phyloP scores from a whole-genome alignment of 2,888 invertebrate species.

The Ferrisia virgata region DNA sequence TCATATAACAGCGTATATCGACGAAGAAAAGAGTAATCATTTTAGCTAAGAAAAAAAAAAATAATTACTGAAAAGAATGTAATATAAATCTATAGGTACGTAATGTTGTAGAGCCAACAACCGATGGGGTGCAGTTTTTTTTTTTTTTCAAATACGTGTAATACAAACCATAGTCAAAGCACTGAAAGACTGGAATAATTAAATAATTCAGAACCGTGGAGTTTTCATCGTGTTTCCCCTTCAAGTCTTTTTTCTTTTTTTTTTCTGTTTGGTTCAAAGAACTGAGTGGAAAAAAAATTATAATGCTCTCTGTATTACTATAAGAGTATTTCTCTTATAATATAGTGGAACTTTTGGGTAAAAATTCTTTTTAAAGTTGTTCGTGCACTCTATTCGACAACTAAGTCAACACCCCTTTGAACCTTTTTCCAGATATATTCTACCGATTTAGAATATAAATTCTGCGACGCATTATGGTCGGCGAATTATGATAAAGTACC shows the following conservation, averaged over 20 bases:
- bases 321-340: constrained; percentile 23
- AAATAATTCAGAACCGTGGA: constrained; percentile 14
- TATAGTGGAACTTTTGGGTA: neutral
- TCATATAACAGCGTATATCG: neutral
- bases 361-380: neutral
- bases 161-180: constrained; percentile 6
- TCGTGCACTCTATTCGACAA: neutral
- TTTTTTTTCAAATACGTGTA: neutral
- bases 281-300: neutral
- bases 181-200: constrained; percentile 23
- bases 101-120: neutral
- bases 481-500: constrained; percentile 8
- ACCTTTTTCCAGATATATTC: neutral
- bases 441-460: constrained; percentile 9
- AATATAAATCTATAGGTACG: constrained; percentile 15
- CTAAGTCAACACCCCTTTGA: constrained; percentile 23
- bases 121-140: neutral
- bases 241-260: neutral
- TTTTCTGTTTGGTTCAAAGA: neutral
- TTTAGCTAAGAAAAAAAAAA: neutral
- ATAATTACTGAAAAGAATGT: neutral
- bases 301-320: neutral
- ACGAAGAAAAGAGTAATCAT: neutral
- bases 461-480: constrained; percentile 1
- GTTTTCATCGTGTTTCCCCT: constrained; percentile 1